Base-by-base conservation (phyloP, 2,113 vertebrate species). In the Apodemus sylvaticus region DNA sequence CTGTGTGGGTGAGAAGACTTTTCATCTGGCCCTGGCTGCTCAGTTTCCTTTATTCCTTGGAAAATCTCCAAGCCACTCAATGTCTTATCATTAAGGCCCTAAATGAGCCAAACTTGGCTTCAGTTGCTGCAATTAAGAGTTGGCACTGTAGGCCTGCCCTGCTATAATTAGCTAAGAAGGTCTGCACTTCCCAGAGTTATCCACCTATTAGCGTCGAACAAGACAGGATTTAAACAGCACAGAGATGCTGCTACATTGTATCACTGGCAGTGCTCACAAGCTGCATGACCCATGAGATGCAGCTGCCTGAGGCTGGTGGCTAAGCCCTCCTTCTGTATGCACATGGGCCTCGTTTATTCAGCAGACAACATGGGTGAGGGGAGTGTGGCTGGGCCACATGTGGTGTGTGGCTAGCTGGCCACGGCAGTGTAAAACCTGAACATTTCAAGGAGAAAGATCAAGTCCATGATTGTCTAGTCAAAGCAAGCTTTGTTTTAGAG, bases 81-180 rank as follows among this genome's bases (percentile, higher is more conserved):
- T 76, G 42, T 94, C 93, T 93, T 77, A 91, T 82, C 86, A 73
- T 76, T 93, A 91, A 82, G 68, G 85, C 53, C n/a, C 66, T 58
- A 96, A 78, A 83, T 93, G 62, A 96, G 86, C 42, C 71, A 77
- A 82, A 42, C 17, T 31, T 77, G 82, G 86, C 77, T 82, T 96
- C 82, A 39, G 42, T 76, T 76, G 39, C 71, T 90, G 24, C 58
- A 92, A 48, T 91, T 81, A 95, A 77, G 60, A 96, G 14, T 64
- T 64, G 24, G 83, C 26, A 20, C 24, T 26, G 48, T 7, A 45
- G 85, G 45, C 64, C 86, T 77, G 34, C 26, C 31, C 34, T 17
- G 48, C 58, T n/a, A 39, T 62, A 31, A 85, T 9, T 48, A 86
- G 45, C 87, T 31, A 24, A 77, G 79, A 86, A 74, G 90, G 48